Evolutionary conservation across 2,113 vertebrate species (phyloP), one percentile per base, ranked within the genome.

Genomic region (Sus scrofa): DNA sequence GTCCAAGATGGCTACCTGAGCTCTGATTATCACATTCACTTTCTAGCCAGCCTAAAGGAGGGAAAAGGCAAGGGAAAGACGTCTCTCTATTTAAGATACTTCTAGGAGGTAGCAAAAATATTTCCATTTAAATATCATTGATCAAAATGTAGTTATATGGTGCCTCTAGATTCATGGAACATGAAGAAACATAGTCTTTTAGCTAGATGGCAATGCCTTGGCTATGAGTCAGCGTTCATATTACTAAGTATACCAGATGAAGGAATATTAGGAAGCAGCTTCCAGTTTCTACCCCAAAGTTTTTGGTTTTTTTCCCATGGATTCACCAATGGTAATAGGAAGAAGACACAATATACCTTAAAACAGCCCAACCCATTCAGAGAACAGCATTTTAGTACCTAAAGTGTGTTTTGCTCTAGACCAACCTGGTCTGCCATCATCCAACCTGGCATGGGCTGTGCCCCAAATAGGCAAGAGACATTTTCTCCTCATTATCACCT

Each of bases 401-500:
- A 67, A 95, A 85, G 13, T 93, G 16, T 65, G 71, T 95, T 93
- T 82, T 97, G 32, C 39, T 88, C 65, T 60, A 78, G 56, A 87
- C 86, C 89, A 86, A 67, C 91, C 73, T 86, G 71, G 67, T 85
- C 62, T 96, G 92, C 97, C 94, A 96, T 96, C 96, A 92, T 97
- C 90, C 62, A 94, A 95, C 93, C 70, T 98, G 97, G 96, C 96
- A 96, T 92, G 87, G 96, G 56, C 90, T 98, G 84, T 96, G 92
- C 92, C 97, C 96, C 87, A 96, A 97, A 97, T 96, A 96, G 97
- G 82, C 97, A 97, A 79, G 96, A 97, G 97, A 97, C 97, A 98
- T 98, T 98, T 98, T 98, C 98, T 98, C 97, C 97, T 97, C 98
- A 98, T 98, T 98, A 98, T 98, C 98, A 98, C 98, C 98, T 98